Evolutionary conservation across 2,113 vertebrate genomes (phyloP).

Genomic region (Alligator sinensis): DNA sequence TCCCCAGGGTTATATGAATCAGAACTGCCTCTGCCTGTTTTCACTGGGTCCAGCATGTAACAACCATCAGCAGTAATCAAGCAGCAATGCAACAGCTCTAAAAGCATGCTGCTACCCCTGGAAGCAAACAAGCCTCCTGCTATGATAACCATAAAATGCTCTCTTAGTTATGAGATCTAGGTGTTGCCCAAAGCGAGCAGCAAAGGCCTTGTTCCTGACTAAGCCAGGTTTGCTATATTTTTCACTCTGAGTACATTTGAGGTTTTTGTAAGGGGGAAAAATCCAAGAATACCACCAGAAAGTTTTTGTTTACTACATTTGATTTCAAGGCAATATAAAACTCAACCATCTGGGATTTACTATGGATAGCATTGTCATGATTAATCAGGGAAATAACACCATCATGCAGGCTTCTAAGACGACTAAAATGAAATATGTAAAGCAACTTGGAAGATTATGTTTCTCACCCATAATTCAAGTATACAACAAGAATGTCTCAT

Average conservation of each 20-base stretch:
- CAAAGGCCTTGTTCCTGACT: neutral
- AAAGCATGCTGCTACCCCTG: conserved; percentile 13
- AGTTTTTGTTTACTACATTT: neutral
- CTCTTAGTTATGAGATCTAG: neutral
- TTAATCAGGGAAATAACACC: neutral
- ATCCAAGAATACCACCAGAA: neutral
- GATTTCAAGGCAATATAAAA: conserved; percentile 7
- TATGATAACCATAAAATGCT: neutral
- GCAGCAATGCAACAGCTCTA: neutral
- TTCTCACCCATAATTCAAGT: conserved; percentile 31
- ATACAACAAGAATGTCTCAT: conserved; percentile 31
- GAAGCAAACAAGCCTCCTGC: conserved; percentile 32
- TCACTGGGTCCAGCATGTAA: neutral
- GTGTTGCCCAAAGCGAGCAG: neutral
- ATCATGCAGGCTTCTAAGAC: neutral
- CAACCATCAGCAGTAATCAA: conserved; percentile 34
- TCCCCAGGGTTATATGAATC: conserved; percentile 17
- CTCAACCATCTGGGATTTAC: neutral
- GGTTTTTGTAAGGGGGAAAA: neutral
- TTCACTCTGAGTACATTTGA: neutral
- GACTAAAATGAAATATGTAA: neutral
- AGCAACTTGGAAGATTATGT: conserved; percentile 9
- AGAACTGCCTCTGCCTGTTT: conserved; percentile 12
- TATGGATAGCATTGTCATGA: neutral
- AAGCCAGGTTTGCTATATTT: neutral